phyloP scores from a whole-genome alignment of 1,140 invertebrate genomes.

The Drosophila malerkotliana region DNA sequence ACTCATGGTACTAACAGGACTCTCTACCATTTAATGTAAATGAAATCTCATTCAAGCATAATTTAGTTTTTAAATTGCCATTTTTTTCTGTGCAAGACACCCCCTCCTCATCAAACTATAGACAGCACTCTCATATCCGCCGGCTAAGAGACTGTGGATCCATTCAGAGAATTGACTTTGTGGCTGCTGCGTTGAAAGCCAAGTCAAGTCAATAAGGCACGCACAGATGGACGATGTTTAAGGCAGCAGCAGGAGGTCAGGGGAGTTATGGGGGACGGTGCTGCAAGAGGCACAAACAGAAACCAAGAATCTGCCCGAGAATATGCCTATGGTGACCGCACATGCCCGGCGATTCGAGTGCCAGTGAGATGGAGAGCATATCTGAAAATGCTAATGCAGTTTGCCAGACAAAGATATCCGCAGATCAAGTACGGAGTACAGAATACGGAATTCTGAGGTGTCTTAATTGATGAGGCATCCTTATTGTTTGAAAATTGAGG shows the following conservation, averaged over 20 bases:
- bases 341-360: conserved; percentile 1
- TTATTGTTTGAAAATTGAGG: not conserved
- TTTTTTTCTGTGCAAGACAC: conserved; percentile 15
- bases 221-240: conserved; percentile 49
- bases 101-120: not conserved
- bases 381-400: conserved; percentile 35
- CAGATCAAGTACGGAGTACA: conserved; percentile 2
- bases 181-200: conserved; percentile 61
- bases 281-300: conserved; percentile 23
- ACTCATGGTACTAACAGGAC: too few species aligned
- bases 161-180: conserved; percentile 74
- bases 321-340: conserved; percentile 37
- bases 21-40: too few species aligned
- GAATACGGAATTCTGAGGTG: conserved; percentile 30
- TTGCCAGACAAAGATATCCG: conserved; percentile 14
- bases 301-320: conserved; percentile 28
- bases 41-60: too few species aligned
- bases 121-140: conserved; percentile 49
- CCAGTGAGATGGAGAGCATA: conserved; percentile 4
- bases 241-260: not conserved
- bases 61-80: too few species aligned
- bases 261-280: not conserved
- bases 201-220: conserved; percentile 74
- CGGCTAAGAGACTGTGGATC: conserved; percentile 37
- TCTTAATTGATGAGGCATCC: conserved; percentile 30